These are phyloP conservation scores for Loripinus fragilis DNA, from an alignment of 2,888 invertebrate genomes.

Conservation along the genomic window DNA sequence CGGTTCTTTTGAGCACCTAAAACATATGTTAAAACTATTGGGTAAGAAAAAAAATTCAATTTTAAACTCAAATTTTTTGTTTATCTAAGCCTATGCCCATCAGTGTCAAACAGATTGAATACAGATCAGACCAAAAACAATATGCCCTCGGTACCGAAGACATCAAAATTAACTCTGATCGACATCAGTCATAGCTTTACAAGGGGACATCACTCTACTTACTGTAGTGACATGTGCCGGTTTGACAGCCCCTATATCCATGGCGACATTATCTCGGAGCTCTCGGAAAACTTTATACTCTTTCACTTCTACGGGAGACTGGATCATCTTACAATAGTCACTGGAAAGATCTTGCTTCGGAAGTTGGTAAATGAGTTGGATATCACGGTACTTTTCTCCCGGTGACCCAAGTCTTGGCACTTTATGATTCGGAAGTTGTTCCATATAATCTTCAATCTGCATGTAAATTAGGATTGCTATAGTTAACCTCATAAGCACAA, in stretches of 20 bases:
- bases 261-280: slow-evolving; percentile 96
- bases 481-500: too few relatives aligned
- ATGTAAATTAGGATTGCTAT: slow-evolving; percentile 69
- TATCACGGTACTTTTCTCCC: slow-evolving; percentile 92
- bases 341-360: slow-evolving; percentile 93
- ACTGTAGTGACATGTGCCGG: slow-evolving; percentile 75
- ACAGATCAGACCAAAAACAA: too few relatives aligned
- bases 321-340: slow-evolving; percentile 89
- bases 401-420: slow-evolving; percentile 90
- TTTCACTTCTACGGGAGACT: slow-evolving; percentile 70
- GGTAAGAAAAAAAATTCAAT: not conserved
- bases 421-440: slow-evolving; percentile 92
- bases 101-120: too few relatives aligned
- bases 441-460: slow-evolving; percentile 96
- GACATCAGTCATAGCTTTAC: too few relatives aligned
- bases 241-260: slow-evolving; percentile 92
- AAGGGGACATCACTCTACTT: slow-evolving; percentile 39
- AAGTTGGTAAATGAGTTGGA: slow-evolving; percentile 93
- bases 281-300: slow-evolving; percentile 97
- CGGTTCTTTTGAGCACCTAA: not conserved
- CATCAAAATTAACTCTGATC: too few relatives aligned
- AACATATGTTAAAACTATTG: not conserved
- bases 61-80: too few relatives aligned
- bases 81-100: too few relatives aligned
- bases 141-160: too few relatives aligned